Base-by-base conservation (phyloP, 2,888 invertebrate species). In the Macrophya annulata region DNA sequence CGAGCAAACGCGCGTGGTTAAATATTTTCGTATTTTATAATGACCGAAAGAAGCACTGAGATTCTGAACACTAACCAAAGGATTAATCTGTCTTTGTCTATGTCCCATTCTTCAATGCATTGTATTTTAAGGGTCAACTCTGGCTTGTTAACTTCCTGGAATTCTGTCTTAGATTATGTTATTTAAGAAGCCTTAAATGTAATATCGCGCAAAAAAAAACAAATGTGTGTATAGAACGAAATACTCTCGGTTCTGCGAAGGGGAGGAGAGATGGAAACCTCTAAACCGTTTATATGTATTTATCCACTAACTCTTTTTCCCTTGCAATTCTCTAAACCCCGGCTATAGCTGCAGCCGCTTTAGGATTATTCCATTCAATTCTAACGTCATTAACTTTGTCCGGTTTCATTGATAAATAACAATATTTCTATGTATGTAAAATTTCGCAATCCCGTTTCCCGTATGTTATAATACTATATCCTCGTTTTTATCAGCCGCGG, bases 361-460 rank as follows among this genome's bases (percentile, higher is more conserved):
- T 4, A 10, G 62, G 25, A 62, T 62, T 72, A 72, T 72, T 43
- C 43, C 72, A 72, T 72, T 72, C 72, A 40, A 43, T 45, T 43
- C 25, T 37, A 79, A 79, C 51, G 40, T 59, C 79, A 79, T 79
- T 79, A 79, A 37, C 79, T n/a, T 79, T 79, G 79, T 79, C 79
- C 79, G 79, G 79, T 59, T 79, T 79, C 79, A 79, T 79, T 79
- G 79, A 79, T 59, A 43, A 79, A 59, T 59, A 79, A 79, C 76
- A 25, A 62, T 55, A 55, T 55, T n/a, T 6, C 17, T 17, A 55
- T n/a, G 55, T 8, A 55, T 55, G n/a, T 55, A n/a, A 2, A 2
- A n/a, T 55, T 55, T n/a, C 55, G 55, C 55, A 55, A 55, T 55
- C 6, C n/a, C 55, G n/a, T 55, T 55, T 55, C 55, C 55, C 55